A percentile compares a stretch with the other conserved stretches of the same genome.
phyloP scores from a whole-genome alignment of 92 coral and sea anemone species.

The Phenganax stokvisi region DNA sequence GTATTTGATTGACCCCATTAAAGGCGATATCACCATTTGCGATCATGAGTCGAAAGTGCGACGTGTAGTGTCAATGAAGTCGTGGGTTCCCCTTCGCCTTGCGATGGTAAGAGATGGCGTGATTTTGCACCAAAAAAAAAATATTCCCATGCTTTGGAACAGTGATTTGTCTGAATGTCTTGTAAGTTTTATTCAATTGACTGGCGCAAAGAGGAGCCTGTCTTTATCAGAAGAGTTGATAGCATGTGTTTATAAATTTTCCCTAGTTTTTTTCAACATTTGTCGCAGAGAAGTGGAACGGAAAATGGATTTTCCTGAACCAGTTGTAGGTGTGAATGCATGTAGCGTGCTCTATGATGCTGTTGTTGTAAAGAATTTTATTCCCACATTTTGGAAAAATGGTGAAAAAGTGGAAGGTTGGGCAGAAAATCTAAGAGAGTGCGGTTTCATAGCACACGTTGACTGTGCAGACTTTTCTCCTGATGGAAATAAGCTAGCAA shows the following conservation, averaged over 20 bases:
- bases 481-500: neutral
- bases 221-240: conserved; percentile 28
- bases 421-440: neutral
- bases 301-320: neutral
- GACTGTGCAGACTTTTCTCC: neutral
- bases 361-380: neutral
- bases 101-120: conserved; percentile 17
- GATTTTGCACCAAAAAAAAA: neutral
- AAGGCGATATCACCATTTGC: neutral
- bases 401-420: neutral
- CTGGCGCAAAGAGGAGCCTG: neutral
- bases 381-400: neutral
- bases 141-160: conserved; percentile 33
- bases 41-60: neutral
- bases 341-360: neutral
- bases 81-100: neutral
- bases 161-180: conserved; percentile 27
- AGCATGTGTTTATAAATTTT: neutral
- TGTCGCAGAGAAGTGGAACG: neutral
- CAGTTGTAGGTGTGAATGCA: neutral
- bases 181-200: neutral
- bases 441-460: neutral
- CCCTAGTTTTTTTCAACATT: neutral
- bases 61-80: no score
- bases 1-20: neutral